A percentile compares a stretch with the other conserved stretches of the same genome.
phyloP scores from a whole-genome alignment of 2,888 invertebrate species.

The Gortyna flavago region DNA sequence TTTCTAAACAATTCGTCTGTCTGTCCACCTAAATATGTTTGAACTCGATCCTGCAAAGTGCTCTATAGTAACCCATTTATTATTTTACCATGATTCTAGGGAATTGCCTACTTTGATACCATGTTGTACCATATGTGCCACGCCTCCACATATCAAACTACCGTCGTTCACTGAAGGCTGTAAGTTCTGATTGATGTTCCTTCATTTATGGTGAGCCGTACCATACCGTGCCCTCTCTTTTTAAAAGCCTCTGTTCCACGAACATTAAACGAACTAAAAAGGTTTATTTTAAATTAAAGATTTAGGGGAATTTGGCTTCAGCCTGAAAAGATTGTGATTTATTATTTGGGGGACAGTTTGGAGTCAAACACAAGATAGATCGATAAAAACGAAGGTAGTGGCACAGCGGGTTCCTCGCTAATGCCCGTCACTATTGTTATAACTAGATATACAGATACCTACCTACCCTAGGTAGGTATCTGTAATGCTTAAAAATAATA shows the following conservation, averaged over 20 bases:
- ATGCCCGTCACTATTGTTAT: not conserved
- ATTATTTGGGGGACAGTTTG: constrained; percentile 17
- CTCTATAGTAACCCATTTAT: not conserved
- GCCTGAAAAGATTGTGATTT: constrained; percentile 16
- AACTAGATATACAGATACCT: not conserved
- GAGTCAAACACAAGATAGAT: not conserved
- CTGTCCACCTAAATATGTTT: not conserved
- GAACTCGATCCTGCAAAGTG: not conserved
- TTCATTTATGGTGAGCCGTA: constrained; percentile 42
- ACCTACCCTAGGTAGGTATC: not conserved
- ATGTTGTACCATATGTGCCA: constrained; percentile 33
- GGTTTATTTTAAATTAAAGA: constrained; percentile 22
- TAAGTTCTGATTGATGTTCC: constrained; percentile 59
- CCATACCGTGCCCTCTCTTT: constrained; percentile 61
- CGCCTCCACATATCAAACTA: constrained; percentile 40
- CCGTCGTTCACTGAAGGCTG: constrained; percentile 37
- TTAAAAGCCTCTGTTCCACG: constrained; percentile 29
- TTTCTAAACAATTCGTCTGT: not conserved
- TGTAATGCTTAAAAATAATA: no score
- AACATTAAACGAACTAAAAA: constrained; percentile 34
- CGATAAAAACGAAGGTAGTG: not conserved
- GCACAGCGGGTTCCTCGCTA: not conserved
- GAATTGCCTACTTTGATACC: not conserved
- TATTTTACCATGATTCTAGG: not conserved
- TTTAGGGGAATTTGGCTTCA: constrained; percentile 1